phyloP scores from a whole-genome alignment of 1,140 invertebrate genomes.

The Ectropis grisescens region DNA sequence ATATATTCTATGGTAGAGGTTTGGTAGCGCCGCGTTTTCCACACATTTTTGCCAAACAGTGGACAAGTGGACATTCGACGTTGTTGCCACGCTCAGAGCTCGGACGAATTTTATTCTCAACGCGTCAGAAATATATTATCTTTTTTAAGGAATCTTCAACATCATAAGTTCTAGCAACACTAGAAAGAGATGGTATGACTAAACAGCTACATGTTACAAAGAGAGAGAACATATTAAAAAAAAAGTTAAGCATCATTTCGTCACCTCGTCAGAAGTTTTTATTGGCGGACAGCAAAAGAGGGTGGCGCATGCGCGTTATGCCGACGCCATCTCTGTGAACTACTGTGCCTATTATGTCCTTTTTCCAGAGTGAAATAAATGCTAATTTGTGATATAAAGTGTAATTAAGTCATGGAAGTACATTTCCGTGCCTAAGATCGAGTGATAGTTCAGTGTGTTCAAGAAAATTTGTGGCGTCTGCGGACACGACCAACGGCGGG shows the following conservation, averaged over 20 bases:
- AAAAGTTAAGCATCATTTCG: slow-evolving; percentile 34
- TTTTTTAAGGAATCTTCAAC: too few species aligned
- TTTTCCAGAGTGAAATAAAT: slow-evolving; percentile 48
- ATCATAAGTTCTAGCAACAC: too few species aligned
- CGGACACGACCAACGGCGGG: slow-evolving; percentile 28
- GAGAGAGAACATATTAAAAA: slow-evolving; percentile 21
- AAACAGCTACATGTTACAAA: too few species aligned
- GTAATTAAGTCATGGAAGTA: slow-evolving; percentile 49
- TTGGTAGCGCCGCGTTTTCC: too few species aligned
- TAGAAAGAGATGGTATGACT: too few species aligned
- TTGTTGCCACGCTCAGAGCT: too few species aligned
- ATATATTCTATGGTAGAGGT: too few species aligned
- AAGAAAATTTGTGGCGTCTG: slow-evolving; percentile 21
- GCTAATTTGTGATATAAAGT: slow-evolving; percentile 43
- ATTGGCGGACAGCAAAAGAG: slow-evolving; percentile 48
- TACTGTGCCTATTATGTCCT: slow-evolving; percentile 59
- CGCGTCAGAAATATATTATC: too few species aligned
- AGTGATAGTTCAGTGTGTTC: slow-evolving; percentile 24
- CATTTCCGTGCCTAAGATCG: slow-evolving; percentile 26
- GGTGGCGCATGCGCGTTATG: slow-evolving; percentile 69
- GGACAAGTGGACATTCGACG: too few species aligned
- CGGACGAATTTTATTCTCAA: too few species aligned
- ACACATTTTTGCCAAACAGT: too few species aligned
- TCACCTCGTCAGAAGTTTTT: slow-evolving; percentile 33
- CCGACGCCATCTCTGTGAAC: slow-evolving; percentile 67